A percentile compares a stretch with the other conserved stretches of the same genome.
Conservation (phyloP, 1,140 invertebrate species). For the Mycetomoellerius zeteki region DNA sequence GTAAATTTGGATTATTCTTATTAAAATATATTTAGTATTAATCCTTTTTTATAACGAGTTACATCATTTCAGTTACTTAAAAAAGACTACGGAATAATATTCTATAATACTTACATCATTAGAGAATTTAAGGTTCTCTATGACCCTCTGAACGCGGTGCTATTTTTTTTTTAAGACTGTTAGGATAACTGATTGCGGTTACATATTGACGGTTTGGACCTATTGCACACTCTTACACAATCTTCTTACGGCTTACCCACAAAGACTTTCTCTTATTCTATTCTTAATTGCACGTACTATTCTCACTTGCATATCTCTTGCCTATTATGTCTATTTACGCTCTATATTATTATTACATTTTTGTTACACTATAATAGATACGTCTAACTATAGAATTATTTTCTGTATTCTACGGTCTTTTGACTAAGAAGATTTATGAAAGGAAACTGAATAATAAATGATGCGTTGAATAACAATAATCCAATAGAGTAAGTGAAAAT, state of each 20-base stretch:
- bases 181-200: constrained; percentile 33
- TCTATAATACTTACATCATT: background rate
- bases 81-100: background rate
- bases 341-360: constrained; percentile 34
- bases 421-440: background rate
- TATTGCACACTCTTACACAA: constrained; percentile 37
- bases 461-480: constrained; percentile 3
- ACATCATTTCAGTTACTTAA: background rate
- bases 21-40: too few species aligned
- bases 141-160: background rate
- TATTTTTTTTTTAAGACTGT: constrained; percentile 17
- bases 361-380: background rate
- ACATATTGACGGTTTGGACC: constrained; percentile 22
- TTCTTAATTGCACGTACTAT: constrained; percentile 26
- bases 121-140: constrained; percentile 31
- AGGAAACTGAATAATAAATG: background rate
- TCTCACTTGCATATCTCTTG: background rate
- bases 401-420: background rate
- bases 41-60: too few species aligned
- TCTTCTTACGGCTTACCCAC: constrained; percentile 10
- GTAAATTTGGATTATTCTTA: too few species aligned
- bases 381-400: background rate
- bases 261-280: constrained; percentile 52
- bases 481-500: too few species aligned
- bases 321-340: background rate